Evolutionary conservation across 1,140 invertebrate species (phyloP).

Genomic region (Leguminivora glycinivorella): DNA sequence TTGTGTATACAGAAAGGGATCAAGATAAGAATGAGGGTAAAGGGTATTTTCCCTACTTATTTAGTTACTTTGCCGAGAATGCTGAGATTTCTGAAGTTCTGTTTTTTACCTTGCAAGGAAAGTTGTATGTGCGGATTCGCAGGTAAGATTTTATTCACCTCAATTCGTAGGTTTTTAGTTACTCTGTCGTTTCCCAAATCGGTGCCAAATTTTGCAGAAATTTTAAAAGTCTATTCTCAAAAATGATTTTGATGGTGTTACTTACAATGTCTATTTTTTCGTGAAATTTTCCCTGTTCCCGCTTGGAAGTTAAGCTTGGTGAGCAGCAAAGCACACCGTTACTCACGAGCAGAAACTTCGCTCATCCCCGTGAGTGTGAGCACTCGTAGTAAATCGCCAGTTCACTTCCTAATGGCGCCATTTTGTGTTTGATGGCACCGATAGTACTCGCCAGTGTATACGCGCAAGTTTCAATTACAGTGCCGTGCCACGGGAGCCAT

Average conservation of each 20-base stretch:
- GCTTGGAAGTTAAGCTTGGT: neutral
- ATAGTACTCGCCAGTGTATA: neutral
- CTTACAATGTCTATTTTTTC: neutral
- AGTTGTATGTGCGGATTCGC: too few relatives aligned
- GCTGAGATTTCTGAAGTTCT: too few relatives aligned
- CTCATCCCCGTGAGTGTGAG: neutral
- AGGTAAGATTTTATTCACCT: too few relatives aligned
- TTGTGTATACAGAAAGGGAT: neutral
- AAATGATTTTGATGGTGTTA: neutral
- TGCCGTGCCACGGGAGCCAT: constrained; percentile 10
- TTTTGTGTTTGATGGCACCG: constrained; percentile 7
- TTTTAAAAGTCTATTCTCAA: too few relatives aligned
- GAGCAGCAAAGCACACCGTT: neutral
- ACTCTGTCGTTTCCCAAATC: too few relatives aligned
- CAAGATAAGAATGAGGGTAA: neutral
- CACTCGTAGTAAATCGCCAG: neutral
- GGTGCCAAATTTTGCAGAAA: too few relatives aligned
- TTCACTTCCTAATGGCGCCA: constrained; percentile 3
- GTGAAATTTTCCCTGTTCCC: neutral
- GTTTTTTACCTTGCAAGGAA: too few relatives aligned
- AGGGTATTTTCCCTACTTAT: too few relatives aligned
- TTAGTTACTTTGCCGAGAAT: too few relatives aligned
- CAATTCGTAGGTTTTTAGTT: too few relatives aligned
- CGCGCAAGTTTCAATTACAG: constrained; percentile 8
- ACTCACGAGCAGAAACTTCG: neutral